Percentiles rank a stretch among this genome's conserved stretches.
Conservation (phyloP, 1,140 invertebrate species). For the Theocolax elegans region DNA sequence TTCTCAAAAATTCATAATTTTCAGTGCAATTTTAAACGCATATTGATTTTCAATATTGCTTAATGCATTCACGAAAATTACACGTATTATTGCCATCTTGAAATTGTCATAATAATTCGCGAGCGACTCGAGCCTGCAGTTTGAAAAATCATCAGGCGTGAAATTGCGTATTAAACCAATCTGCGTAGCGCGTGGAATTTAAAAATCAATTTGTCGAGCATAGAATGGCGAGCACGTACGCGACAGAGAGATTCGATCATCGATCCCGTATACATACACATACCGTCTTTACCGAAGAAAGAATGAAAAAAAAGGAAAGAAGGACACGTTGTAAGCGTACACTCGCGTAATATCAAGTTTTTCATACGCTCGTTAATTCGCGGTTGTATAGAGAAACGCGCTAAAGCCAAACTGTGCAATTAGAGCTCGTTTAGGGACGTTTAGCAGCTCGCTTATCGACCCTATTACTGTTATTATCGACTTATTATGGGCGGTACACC, state of each 20-base stretch:
- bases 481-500: constrained; percentile 60
- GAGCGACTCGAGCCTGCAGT: not conserved
- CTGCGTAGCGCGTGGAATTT: not conserved
- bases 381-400: constrained; percentile 31
- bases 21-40: not conserved
- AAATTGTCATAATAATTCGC: not conserved
- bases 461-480: constrained; percentile 67
- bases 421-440: constrained; percentile 65
- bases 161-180: constrained; percentile 18
- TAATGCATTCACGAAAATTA: not conserved
- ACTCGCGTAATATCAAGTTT: not conserved
- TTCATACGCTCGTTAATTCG: constrained; percentile 17
- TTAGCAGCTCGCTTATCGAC: constrained; percentile 62
- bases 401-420: constrained; percentile 54
- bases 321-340: too few relatives aligned
- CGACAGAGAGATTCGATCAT: not conserved
- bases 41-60: constrained; percentile 14
- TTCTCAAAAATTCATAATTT: not conserved
- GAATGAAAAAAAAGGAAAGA: too few relatives aligned
- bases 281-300: too few relatives aligned
- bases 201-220: constrained; percentile 37
- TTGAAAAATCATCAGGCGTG: constrained; percentile 20
- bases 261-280: not conserved
- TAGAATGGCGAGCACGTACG: not conserved
- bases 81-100: constrained; percentile 3